These are phyloP conservation scores for Carassius gibelio DNA, from an alignment of 2,113 vertebrate genomes.

Conservation along the genomic window DNA sequence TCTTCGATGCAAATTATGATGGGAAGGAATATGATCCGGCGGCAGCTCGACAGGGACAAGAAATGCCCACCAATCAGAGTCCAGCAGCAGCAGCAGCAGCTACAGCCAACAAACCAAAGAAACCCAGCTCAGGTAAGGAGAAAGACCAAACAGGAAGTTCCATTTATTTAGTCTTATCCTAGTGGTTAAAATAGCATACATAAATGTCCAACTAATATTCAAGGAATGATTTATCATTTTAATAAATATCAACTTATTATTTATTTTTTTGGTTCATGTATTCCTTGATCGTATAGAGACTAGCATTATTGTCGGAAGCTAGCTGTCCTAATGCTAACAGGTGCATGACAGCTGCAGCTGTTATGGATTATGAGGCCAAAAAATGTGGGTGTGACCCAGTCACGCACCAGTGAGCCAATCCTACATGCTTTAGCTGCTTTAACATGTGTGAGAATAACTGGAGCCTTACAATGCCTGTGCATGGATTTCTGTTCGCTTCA, in stretches of 20 bases:
- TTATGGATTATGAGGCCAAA: conserved; percentile 7
- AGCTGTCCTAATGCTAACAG: conserved; percentile 21
- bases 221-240: background rate
- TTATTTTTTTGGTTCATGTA: background rate
- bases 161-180: background rate
- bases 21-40: conserved; percentile 78
- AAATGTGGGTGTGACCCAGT: conserved; percentile 38
- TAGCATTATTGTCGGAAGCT: background rate
- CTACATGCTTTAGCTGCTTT: conserved; percentile 22
- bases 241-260: background rate
- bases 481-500: conserved; percentile 23
- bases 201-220: background rate
- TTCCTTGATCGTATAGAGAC: background rate
- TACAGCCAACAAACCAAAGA: conserved; percentile 87
- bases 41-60: conserved; percentile 77
- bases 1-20: conserved; percentile 82
- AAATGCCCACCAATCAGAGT: conserved; percentile 70
- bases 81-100: conserved; percentile 69
- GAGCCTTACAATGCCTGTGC: background rate
- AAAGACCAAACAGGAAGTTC: background rate
- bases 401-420: background rate
- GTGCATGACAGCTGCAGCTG: conserved; percentile 32
- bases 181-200: background rate
- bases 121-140: conserved; percentile 64
- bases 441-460: conserved; percentile 7